Evolutionary conservation across 2,113 vertebrate genomes (phyloP).

Genomic region (Triplophysa rosa): DNA sequence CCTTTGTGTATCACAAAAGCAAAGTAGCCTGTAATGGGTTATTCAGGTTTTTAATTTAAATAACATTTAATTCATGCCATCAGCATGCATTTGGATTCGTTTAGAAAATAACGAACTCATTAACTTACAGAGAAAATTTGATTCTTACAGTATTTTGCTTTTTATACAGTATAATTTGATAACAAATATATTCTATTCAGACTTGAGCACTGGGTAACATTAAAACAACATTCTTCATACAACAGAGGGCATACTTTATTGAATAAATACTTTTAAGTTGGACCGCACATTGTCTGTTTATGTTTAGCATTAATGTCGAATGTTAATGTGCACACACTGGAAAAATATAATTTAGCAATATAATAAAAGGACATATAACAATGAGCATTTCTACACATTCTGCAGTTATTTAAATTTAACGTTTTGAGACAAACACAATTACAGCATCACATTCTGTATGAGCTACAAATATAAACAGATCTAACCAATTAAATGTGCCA

Average conservation of each 20-base stretch:
- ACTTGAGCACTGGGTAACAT: not conserved
- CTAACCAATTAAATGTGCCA: slow-evolving; percentile 1
- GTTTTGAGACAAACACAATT: slow-evolving; percentile 2
- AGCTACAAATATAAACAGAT: slow-evolving; percentile 1
- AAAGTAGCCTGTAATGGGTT: not conserved
- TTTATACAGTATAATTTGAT: slow-evolving; percentile 8
- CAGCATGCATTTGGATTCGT: not conserved
- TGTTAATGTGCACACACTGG: too few species aligned
- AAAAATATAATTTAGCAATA: not conserved
- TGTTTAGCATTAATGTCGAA: not conserved
- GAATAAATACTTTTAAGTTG: not conserved
- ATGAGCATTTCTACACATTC: not conserved
- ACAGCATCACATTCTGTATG: not conserved
- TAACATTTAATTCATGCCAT: not conserved
- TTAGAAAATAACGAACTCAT: slow-evolving; percentile 3
- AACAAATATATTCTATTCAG: slow-evolving; percentile 12
- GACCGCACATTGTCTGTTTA: not conserved
- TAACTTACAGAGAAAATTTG: not conserved
- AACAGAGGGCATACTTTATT: not conserved
- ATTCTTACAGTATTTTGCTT: slow-evolving; percentile 3
- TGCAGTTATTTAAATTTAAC: not conserved
- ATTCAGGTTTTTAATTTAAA: not conserved
- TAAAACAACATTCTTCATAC: not conserved
- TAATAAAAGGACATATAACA: not conserved
- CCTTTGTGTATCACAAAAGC: not conserved